Evolutionary conservation across 2,113 vertebrate genomes (phyloP).

Genomic region (Anolis sagrei): DNA sequence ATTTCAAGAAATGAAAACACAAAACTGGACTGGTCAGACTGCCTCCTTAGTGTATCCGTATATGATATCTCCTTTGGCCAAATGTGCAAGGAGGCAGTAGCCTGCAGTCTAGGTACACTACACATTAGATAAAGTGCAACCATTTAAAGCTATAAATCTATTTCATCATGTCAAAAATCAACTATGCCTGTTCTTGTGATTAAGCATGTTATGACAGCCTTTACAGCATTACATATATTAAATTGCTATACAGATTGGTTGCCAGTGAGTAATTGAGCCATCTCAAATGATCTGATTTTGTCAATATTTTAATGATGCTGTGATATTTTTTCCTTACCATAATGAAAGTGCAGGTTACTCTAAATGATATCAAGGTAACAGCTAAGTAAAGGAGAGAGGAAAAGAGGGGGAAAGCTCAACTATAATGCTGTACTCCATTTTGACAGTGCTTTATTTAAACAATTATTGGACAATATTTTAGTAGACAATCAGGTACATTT

Average conservation of each 20-base stretch:
- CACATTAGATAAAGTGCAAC: neutral
- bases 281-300: neutral
- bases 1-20: too few species aligned
- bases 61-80: neutral
- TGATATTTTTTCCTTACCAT: neutral
- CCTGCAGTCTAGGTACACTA: neutral
- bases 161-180: neutral
- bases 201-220: neutral
- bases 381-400: neutral
- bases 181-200: neutral
- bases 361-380: neutral
- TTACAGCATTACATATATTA: neutral
- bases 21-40: neutral
- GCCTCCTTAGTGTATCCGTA: neutral
- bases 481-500: neutral
- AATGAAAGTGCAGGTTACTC: neutral
- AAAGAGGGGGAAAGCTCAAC: neutral
- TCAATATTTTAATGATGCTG: neutral
- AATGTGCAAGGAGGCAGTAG: neutral
- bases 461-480: neutral
- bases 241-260: neutral
- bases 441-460: neutral
- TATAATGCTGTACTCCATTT: neutral
- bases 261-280: neutral
- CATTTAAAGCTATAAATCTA: neutral